These are phyloP conservation scores for Drymodes brunneopygia DNA, from an alignment of 2,113 vertebrate genomes.

Conservation along the genomic window DNA sequence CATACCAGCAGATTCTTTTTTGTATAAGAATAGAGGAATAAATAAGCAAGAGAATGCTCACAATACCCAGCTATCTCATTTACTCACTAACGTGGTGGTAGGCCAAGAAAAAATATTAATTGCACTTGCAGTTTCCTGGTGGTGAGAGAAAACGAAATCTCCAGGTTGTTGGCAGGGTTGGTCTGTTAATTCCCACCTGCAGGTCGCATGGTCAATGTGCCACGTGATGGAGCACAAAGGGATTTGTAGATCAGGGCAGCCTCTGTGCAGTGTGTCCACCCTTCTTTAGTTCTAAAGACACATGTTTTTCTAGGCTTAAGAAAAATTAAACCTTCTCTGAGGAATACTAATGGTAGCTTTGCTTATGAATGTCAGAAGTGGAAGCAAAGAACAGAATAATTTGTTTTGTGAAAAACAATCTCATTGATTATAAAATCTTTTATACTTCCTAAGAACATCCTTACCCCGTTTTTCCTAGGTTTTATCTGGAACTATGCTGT, in stretches of 20 bases:
- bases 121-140: neutral
- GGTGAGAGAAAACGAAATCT: neutral
- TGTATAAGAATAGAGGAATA: neutral
- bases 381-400: neutral
- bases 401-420: neutral
- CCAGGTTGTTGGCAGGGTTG: neutral
- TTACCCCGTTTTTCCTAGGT: neutral
- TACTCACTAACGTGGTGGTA: too few species aligned
- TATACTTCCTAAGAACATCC: neutral
- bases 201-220: neutral
- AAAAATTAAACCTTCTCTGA: neutral
- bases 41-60: neutral
- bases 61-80: neutral
- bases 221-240: fast-evolving
- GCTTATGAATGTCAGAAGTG: neutral
- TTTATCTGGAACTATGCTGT: neutral
- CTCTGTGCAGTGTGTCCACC: neutral
- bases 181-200: neutral
- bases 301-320: neutral
- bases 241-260: neutral
- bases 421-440: neutral
- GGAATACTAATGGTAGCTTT: neutral
- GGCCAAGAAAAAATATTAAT: neutral
- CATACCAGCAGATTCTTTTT: neutral
- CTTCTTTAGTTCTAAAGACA: neutral